Evolutionary conservation across 2,888 invertebrate species (phyloP).

Genomic region (Cataglyphis albicans): DNA sequence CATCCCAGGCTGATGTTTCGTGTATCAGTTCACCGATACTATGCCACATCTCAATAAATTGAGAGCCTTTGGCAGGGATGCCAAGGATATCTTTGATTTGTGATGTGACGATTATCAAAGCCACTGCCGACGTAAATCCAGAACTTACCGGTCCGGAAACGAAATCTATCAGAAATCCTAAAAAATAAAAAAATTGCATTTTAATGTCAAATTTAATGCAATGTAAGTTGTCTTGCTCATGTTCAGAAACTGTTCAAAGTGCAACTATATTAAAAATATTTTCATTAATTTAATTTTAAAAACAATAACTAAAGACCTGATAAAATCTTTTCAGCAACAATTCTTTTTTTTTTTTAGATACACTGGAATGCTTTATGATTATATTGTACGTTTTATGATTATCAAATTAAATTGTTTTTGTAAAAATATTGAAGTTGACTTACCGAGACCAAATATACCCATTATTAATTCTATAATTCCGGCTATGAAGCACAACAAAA

Average conservation of each 20-base stretch:
- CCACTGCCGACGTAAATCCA: conserved; percentile 96
- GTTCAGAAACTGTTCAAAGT: not conserved
- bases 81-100: conserved; percentile 94
- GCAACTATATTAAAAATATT: not conserved
- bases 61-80: conserved; percentile 90
- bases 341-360: not conserved
- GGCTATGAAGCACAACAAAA: conserved; percentile 91
- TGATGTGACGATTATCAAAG: conserved; percentile 95
- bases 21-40: conserved; percentile 90
- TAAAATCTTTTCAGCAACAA: not conserved
- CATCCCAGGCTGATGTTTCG: conserved; percentile 90
- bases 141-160: conserved; percentile 96
- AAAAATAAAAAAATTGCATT: conserved; percentile 58
- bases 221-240: not conserved
- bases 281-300: not conserved
- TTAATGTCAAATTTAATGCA: not conserved
- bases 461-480: conserved; percentile 92
- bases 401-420: not conserved
- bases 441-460: conserved; percentile 93
- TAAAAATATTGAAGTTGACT: conserved; percentile 62
- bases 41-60: conserved; percentile 92
- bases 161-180: conserved; percentile 95
- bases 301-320: not conserved
- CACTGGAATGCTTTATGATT: not conserved
- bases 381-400: not conserved